phyloP scores from a whole-genome alignment of 1,140 invertebrate species.

The Drosophila sproati region DNA sequence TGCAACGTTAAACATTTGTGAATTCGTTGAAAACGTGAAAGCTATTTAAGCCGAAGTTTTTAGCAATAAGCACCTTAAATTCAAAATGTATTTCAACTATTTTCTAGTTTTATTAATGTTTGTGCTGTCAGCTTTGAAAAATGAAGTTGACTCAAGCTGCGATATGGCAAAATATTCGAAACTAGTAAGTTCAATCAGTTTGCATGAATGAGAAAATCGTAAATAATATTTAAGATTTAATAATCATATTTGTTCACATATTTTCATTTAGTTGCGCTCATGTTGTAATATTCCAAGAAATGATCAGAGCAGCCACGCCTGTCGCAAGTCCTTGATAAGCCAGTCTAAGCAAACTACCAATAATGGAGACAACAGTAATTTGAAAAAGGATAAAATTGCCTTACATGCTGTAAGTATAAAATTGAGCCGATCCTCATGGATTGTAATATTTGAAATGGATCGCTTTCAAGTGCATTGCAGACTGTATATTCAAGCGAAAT shows the following conservation, averaged over 20 bases:
- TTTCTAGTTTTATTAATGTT: background rate
- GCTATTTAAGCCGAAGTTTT: background rate
- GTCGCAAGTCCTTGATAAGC: slow-evolving; percentile 53
- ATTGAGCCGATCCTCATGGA: background rate
- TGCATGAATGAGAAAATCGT: background rate
- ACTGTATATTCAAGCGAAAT: slow-evolving; percentile 54
- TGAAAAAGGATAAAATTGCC: slow-evolving; percentile 54
- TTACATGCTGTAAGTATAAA: slow-evolving; percentile 50
- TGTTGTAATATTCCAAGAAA: slow-evolving; percentile 58
- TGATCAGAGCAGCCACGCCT: slow-evolving; percentile 39
- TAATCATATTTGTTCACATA: too few relatives aligned
- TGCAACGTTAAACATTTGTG: slow-evolving; percentile 40
- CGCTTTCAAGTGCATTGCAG: slow-evolving; percentile 55
- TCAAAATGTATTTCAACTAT: slow-evolving; percentile 36
- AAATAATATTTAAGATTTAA: too few relatives aligned
- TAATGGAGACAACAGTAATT: slow-evolving; percentile 31
- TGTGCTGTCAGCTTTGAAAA: background rate
- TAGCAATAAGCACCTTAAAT: background rate
- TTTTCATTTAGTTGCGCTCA: slow-evolving; percentile 30
- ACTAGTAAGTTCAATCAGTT: slow-evolving; percentile 30
- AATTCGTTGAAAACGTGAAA: background rate
- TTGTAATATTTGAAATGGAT: background rate
- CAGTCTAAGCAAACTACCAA: slow-evolving; percentile 22
- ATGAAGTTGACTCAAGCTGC: slow-evolving; percentile 28
- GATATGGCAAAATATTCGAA: slow-evolving; percentile 59